Conservation (phyloP, 2,797 vertebrate genomes). For the Acrocephalus scirpaceus region DNA sequence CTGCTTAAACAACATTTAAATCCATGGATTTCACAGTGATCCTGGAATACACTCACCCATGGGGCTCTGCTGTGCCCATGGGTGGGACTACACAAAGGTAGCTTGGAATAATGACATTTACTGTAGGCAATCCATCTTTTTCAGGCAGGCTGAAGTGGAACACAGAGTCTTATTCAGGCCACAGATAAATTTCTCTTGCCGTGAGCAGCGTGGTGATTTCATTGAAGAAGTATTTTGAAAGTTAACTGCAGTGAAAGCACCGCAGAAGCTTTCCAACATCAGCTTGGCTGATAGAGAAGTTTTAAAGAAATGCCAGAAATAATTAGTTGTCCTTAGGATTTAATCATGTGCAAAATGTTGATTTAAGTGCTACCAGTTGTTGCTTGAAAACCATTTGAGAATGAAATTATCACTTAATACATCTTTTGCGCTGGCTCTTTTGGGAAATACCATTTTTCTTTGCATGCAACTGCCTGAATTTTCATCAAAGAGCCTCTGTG, state of each 20-base stretch:
- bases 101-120: not conserved
- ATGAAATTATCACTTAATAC: conserved; percentile 44
- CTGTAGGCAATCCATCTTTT: not conserved
- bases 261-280: conserved; percentile 20
- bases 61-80: not conserved
- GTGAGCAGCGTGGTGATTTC: conserved; percentile 3
- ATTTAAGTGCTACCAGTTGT: conserved; percentile 49
- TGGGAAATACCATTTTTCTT: conserved; percentile 19
- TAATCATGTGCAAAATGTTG: conserved; percentile 46
- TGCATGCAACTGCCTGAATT: not conserved
- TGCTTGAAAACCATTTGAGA: conserved; percentile 29
- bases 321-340: conserved; percentile 50
- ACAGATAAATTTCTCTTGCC: conserved; percentile 20
- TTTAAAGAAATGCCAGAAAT: conserved; percentile 51
- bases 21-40: not conserved
- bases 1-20: not conserved
- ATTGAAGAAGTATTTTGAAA: conserved; percentile 35
- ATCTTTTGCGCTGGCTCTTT: conserved; percentile 26
- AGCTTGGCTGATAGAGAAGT: conserved; percentile 13
- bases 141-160: not conserved
- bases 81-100: not conserved
- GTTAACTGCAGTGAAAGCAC: not conserved
- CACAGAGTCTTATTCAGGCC: conserved; percentile 13
- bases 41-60: not conserved
- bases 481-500: conserved; percentile 17